A percentile compares a stretch with the other conserved stretches of the same genome.
Evolutionary conservation across 2,113 vertebrate species (phyloP).

Genomic region (Lagopus muta): DNA sequence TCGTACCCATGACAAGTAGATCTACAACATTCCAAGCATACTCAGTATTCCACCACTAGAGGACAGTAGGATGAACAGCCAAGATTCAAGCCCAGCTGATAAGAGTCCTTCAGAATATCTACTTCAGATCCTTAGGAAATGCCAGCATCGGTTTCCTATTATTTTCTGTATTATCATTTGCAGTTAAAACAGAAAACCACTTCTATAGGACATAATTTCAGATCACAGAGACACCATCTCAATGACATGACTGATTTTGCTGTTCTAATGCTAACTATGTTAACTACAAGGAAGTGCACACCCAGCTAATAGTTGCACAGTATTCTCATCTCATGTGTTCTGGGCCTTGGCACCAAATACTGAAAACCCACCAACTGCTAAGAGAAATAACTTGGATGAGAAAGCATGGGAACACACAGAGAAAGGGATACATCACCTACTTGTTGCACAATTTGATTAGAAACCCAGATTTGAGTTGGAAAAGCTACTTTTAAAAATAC

Average conservation of each 20-base stretch:
- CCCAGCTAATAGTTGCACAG: neutral
- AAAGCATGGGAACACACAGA: neutral
- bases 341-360: neutral
- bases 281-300: neutral
- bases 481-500: neutral
- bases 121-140: neutral
- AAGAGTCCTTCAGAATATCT: neutral
- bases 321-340: neutral
- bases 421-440: neutral
- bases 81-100: neutral
- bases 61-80: neutral
- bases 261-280: neutral
- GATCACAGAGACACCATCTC: neutral
- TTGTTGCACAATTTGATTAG: neutral
- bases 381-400: neutral
- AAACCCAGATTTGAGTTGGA: neutral
- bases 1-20: neutral
- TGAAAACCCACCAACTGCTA: neutral
- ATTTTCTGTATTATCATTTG: neutral
- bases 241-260: rapidly evolving
- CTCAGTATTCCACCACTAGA: neutral
- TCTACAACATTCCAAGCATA: neutral
- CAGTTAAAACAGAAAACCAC: neutral
- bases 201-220: neutral
- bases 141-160: neutral